A percentile compares a stretch with the other conserved stretches of the same genome.
phyloP scores from a whole-genome alignment of 2,113 vertebrate genomes.

The Delphinapterus leucas region DNA sequence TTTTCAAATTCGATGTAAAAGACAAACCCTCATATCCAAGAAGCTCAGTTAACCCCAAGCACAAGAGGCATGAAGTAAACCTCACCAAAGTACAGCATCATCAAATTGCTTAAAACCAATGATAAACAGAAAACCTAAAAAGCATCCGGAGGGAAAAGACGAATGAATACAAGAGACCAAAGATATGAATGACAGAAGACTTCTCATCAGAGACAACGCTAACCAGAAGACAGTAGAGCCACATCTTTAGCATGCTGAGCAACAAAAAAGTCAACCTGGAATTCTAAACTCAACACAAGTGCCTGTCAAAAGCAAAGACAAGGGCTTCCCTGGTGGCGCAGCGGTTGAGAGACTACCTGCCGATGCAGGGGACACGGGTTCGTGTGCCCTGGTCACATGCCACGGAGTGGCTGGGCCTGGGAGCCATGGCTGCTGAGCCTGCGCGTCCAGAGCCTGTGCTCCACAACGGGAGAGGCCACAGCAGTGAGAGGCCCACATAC shows the following conservation, averaged over 20 bases:
- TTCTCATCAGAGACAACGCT: not conserved
- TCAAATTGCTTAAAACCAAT: not conserved
- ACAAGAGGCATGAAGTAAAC: not conserved
- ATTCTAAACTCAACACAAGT: not conserved
- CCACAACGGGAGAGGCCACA: too few species aligned
- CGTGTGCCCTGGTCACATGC: too few species aligned
- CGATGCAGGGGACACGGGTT: too few species aligned
- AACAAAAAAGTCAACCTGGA: not conserved
- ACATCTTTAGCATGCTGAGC: not conserved
- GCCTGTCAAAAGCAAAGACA: not conserved
- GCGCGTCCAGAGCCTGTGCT: too few species aligned
- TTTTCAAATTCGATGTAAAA: not conserved
- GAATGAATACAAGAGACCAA: not conserved
- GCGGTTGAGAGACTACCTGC: too few species aligned
- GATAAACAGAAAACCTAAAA: not conserved
- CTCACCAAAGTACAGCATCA: not conserved
- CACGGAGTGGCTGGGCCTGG: accelerated
- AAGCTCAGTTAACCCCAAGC: not conserved
- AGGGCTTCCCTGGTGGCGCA: not conserved
- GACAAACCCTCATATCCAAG: not conserved
- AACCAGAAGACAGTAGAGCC: not conserved
- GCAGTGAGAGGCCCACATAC: too few species aligned
- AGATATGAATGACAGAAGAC: not conserved
- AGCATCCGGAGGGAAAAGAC: not conserved
- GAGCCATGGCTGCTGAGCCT: too few species aligned